phyloP scores from a whole-genome alignment of 2,888 invertebrate species.

The Cryptus armator region DNA sequence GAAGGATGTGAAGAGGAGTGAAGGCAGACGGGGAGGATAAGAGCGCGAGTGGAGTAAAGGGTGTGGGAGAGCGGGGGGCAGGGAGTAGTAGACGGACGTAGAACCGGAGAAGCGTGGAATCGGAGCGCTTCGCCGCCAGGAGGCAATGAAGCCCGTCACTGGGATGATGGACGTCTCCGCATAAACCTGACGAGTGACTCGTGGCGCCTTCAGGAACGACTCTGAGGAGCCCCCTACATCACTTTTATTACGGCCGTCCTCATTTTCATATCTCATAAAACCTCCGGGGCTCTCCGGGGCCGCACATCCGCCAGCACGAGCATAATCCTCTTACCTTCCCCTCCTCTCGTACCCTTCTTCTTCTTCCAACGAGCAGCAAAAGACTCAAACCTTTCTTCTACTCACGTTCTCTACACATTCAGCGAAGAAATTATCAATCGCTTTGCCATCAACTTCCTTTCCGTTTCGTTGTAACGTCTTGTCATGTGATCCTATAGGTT shows the following conservation, averaged over 20 bases:
- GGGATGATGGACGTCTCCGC: constrained; percentile 85
- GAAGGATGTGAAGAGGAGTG: constrained; percentile 62
- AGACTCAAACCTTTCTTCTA: constrained; percentile 55
- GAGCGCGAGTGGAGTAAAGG: constrained; percentile 57
- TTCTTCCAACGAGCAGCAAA: constrained; percentile 45
- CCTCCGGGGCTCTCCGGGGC: constrained; percentile 74
- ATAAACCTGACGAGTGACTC: constrained; percentile 85
- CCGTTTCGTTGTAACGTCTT: not conserved
- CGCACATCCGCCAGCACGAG: constrained; percentile 57
- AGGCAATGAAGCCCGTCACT: constrained; percentile 85
- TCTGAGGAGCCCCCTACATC: constrained; percentile 84
- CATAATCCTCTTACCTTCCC: constrained; percentile 68
- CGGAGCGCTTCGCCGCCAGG: constrained; percentile 78
- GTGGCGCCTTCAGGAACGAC: constrained; percentile 84
- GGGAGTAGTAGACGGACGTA: constrained; percentile 52
- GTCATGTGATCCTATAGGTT: no score
- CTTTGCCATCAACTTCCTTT: constrained; percentile 8
- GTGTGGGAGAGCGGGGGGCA: constrained; percentile 8
- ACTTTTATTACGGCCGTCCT: constrained; percentile 85
- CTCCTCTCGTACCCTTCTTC: constrained; percentile 30
- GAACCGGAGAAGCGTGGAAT: constrained; percentile 78
- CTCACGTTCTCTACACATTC: constrained; percentile 36
- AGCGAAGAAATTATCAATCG: constrained; percentile 53
- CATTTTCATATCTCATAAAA: constrained; percentile 85
- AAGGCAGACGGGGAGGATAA: constrained; percentile 60